Percentiles rank a stretch among this genome's conserved stretches.
Conservation (phyloP, 2,113 vertebrate species). For the Oncorhynchus keta region DNA sequence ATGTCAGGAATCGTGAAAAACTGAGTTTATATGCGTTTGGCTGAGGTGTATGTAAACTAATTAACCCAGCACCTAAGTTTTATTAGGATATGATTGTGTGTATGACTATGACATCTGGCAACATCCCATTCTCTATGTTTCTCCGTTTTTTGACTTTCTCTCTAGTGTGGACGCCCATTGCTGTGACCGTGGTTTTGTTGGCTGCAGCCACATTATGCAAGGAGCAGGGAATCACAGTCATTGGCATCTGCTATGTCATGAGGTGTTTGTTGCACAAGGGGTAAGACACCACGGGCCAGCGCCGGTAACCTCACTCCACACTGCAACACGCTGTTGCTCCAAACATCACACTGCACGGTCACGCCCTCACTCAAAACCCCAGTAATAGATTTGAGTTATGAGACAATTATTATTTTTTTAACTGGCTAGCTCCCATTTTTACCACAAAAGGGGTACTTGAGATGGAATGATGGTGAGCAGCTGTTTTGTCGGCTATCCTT, state of each 20-base stretch:
- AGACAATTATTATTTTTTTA: not conserved
- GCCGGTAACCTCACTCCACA: not conserved
- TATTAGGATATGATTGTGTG: too few species aligned
- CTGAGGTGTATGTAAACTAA: too few species aligned
- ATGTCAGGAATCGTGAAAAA: too few species aligned
- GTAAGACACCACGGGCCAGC: too few species aligned
- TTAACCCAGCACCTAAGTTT: too few species aligned
- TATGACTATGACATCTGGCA: too few species aligned
- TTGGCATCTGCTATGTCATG: constrained; percentile 96
- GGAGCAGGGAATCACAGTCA: constrained; percentile 95
- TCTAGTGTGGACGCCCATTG: constrained; percentile 92
- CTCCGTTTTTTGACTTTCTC: constrained; percentile 15
- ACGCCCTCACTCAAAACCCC: too few species aligned
- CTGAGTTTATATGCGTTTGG: too few species aligned
- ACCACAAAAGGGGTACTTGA: constrained; percentile 14
- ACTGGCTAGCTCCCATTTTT: not conserved
- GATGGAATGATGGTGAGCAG: constrained; percentile 23
- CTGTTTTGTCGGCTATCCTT: constrained; percentile 13
- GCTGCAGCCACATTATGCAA: constrained; percentile 94
- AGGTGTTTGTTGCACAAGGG: constrained; percentile 92
- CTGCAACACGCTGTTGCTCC: not conserved
- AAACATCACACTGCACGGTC: too few species aligned
- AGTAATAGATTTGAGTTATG: not conserved
- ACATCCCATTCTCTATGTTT: too few species aligned
- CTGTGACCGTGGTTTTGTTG: constrained; percentile 87